Conservation (phyloP, 2,797 vertebrate genomes). For the Anisognathus igniventris region DNA sequence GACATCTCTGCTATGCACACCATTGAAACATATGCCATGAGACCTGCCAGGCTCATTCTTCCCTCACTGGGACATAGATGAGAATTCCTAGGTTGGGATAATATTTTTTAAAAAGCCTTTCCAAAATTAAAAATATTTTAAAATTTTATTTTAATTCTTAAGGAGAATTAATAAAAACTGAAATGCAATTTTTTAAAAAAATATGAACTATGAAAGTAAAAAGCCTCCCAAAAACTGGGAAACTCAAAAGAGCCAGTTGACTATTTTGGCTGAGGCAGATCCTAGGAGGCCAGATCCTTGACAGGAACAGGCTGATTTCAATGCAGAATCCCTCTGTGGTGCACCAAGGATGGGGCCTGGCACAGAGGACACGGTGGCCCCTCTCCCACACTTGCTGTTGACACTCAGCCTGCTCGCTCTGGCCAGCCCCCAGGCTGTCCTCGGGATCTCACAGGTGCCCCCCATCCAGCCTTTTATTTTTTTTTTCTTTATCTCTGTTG, state of each 20-base stretch:
- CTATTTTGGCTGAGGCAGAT: not conserved
- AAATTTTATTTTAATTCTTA: not conserved
- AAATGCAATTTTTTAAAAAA: not conserved
- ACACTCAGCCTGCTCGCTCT: not conserved
- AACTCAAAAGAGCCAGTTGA: not conserved
- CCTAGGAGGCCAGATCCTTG: not conserved
- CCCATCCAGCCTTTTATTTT: rapidly evolving
- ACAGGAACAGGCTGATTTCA: not conserved
- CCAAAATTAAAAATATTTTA: not conserved
- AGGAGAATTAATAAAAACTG: not conserved
- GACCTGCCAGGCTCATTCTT: not conserved
- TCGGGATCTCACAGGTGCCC: not conserved
- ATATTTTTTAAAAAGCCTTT: not conserved
- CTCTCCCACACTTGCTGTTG: not conserved
- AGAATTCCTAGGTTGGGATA: not conserved
- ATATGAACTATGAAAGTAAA: not conserved
- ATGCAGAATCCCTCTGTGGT: not conserved
- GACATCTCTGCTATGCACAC: not conserved
- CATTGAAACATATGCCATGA: not conserved
- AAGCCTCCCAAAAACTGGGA: not conserved
- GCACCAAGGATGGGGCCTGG: not conserved
- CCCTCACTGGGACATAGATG: not conserved
- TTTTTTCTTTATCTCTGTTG: not conserved
- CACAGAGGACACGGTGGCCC: rapidly evolving
- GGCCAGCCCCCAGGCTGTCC: not conserved